A percentile compares a stretch with the other conserved stretches of the same genome.
Conservation (phyloP, 2,888 invertebrate genomes). For the Holacanthella duospinosa region DNA sequence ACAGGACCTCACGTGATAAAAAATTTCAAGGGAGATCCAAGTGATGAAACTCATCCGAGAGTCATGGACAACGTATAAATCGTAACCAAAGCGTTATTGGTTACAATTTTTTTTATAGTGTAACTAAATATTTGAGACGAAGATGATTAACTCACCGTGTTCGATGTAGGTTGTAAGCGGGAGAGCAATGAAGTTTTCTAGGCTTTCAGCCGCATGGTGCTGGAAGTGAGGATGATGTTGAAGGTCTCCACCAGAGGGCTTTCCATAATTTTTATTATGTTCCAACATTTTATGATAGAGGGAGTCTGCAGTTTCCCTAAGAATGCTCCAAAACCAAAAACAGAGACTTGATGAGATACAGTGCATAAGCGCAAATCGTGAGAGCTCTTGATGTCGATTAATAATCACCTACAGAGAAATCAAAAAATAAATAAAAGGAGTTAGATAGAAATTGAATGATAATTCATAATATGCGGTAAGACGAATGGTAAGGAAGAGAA, state of each 20-base stretch:
- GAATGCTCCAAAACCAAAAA: constrained; percentile 67
- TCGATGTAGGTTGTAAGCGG: constrained; percentile 40
- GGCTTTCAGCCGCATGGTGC: constrained; percentile 15
- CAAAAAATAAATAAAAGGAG: background rate
- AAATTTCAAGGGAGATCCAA: no score
- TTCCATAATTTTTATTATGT: constrained; percentile 17
- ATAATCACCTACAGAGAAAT: constrained; percentile 48
- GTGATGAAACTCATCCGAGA: no score
- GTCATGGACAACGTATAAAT: no score
- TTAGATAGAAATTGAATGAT: no score
- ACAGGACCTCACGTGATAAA: no score
- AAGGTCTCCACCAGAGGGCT: constrained; percentile 19
- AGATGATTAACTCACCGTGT: constrained; percentile 20
- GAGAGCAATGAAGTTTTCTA: constrained; percentile 38
- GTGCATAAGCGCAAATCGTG: constrained; percentile 66
- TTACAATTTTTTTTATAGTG: no score
- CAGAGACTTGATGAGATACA: constrained; percentile 67
- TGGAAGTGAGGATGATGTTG: constrained; percentile 19
- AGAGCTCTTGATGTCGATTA: constrained; percentile 50
- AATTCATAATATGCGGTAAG: no score
- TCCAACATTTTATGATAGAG: constrained; percentile 41
- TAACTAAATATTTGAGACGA: no score
- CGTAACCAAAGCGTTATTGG: no score
- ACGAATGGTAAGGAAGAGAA: background rate
- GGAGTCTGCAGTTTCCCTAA: constrained; percentile 60